Evolutionary conservation across 1,140 invertebrate genomes (phyloP), one percentile per base, ranked within the genome.

Genomic region (Cephus cinctus): DNA sequence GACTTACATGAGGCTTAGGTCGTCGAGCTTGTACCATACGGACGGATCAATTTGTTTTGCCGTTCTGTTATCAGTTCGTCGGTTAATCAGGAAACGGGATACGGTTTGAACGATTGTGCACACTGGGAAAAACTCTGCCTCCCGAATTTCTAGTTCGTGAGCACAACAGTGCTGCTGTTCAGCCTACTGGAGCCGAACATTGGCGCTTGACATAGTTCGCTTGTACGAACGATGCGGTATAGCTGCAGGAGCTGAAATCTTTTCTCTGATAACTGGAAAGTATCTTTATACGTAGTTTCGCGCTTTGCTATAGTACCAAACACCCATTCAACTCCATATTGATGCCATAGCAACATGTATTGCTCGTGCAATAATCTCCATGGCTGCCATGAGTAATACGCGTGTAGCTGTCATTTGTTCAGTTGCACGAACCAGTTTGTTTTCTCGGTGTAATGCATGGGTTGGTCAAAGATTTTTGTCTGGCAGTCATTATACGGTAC

Each of bases 1-100:
- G 56, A 64, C 62, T 70, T 72, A 70, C 66, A 69, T 40, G 59
- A 56, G 50, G 50, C 56, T 66, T 69, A 53, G 27, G 34, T 51
- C 35, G 52, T 54, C 43, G 46, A 50, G 49, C 41, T 43, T 39
- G 22, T n/a, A 49, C n/a, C n/a, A n/a, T n/a, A n/a, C n/a, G n/a
- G n/a, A n/a, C n/a, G n/a, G n/a, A n/a, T n/a, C n/a, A n/a, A n/a
- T n/a, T n/a, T n/a, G n/a, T n/a, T n/a, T n/a, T n/a, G n/a, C n/a
- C n/a, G n/a, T n/a, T n/a, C n/a, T n/a, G n/a, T n/a, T n/a, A n/a
- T n/a, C n/a, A n/a, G n/a, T n/a, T n/a, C n/a, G n/a, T n/a, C n/a
- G n/a, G n/a, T n/a, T n/a, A n/a, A n/a, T n/a, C n/a, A n/a, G n/a
- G n/a, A n/a, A n/a, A n/a, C n/a, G n/a, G n/a, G n/a, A n/a, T n/a